Conservation (phyloP, 2,113 vertebrate species). For the Oreochromis aureus region DNA sequence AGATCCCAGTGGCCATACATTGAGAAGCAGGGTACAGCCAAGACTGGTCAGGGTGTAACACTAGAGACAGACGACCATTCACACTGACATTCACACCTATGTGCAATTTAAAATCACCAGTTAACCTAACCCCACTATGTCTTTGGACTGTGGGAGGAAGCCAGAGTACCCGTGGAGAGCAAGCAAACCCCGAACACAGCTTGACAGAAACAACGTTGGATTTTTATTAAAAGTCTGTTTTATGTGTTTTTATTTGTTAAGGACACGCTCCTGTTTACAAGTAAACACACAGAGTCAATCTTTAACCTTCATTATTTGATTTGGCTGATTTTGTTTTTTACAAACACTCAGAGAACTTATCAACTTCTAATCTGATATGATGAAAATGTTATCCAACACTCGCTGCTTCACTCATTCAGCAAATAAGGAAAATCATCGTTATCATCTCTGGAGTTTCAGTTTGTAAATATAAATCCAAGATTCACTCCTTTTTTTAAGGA, state of each 20-base stretch:
- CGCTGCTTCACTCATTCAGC: background rate
- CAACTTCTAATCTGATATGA: background rate
- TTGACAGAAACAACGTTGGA: background rate
- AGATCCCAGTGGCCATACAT: background rate
- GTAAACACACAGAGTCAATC: background rate
- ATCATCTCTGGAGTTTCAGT: accelerated
- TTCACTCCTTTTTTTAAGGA: background rate
- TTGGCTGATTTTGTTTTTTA: background rate
- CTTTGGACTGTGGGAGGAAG: background rate
- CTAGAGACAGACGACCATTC: background rate
- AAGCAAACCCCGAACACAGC: background rate
- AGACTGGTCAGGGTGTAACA: background rate
- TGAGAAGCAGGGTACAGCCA: background rate
- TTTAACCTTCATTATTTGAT: background rate
- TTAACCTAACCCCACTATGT: background rate
- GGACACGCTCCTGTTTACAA: background rate
- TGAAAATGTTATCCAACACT: background rate
- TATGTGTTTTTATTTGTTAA: background rate
- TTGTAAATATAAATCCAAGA: background rate
- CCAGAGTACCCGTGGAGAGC: accelerated
- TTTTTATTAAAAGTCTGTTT: background rate
- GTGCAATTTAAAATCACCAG: background rate
- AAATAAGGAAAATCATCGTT: background rate
- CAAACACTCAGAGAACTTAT: background rate
- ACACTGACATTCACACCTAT: background rate